Base-by-base conservation (phyloP, 2,888 invertebrate genomes). In the Caenorhabditis angaria region DNA sequence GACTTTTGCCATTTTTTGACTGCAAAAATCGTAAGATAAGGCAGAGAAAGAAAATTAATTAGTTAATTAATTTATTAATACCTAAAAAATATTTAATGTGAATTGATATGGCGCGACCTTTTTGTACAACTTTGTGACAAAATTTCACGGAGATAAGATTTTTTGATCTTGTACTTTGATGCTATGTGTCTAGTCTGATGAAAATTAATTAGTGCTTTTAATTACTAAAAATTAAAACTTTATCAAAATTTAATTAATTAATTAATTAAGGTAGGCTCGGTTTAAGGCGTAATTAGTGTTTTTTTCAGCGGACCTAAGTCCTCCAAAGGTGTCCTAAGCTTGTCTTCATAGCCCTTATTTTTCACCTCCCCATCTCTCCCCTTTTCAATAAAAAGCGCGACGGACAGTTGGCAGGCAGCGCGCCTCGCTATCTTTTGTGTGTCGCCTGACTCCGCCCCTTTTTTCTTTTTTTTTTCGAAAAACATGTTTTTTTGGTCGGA, bases 301-400 rank as follows among this genome's bases (percentile, higher is more conserved):
- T 56, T 66, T 74, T 74, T 74, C 74, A 74, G 74, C 74, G 63
- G 60, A 62, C 65, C 61, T 25, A 12, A 50, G 65, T 61, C 63
- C 74, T 74, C 74, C 74, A 74, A 74, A 74, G 74, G 74, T 74
- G 74, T 74, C 74, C 74, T 74, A 74, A 74, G 74, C 65, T 51
- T 56, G 69, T 74, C 74, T 56, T 74, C 74, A 74, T 62, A 56
- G 67, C 74, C 65, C 68, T 64, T 63, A 61, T 20, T 28, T 18
- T 41, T 3, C 28, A 10, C 3, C 6, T 22, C 6, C 12, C 20
- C 50, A 32, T 22, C 32, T 12, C 32, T 32, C 12, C 54, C 47
- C 50, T 27, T 22, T 20, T 22, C 35, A 41, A 60, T 25, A 53
- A 24, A 35, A 25, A 4, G 35, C 10, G 61, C 66, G 10, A 41